phyloP scores from a whole-genome alignment of 2,888 invertebrate species.

The Margaritifera margaritifera region DNA sequence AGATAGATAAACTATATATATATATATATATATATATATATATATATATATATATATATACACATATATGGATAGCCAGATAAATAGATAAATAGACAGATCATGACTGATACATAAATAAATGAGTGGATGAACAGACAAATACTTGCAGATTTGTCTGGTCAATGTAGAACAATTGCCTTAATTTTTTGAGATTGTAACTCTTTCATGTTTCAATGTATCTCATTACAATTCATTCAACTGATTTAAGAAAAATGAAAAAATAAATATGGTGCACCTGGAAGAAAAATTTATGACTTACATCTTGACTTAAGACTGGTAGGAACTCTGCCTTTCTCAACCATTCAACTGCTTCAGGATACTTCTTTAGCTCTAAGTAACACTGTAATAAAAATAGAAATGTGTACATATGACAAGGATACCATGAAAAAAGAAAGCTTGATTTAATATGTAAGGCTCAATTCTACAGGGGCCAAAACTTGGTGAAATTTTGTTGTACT shows the following conservation, averaged over 20 bases:
- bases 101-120: too few relatives aligned
- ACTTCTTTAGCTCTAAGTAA: conserved; percentile 59
- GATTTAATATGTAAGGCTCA: not conserved
- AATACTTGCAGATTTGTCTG: too few relatives aligned
- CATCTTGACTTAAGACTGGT: conserved; percentile 53
- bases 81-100: too few relatives aligned
- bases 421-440: not conserved
- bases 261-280: not conserved
- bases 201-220: too few relatives aligned
- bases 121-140: too few relatives aligned
- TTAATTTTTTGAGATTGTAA: too few relatives aligned
- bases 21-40: too few relatives aligned
- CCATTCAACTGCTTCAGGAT: conserved; percentile 60
- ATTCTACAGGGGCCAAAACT: not conserved
- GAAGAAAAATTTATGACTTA: conserved; percentile 36
- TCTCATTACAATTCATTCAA: not conserved
- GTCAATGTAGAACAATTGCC: too few relatives aligned
- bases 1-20: too few relatives aligned
- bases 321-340: conserved; percentile 51
- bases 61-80: too few relatives aligned
- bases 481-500: too few relatives aligned
- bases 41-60: too few relatives aligned
- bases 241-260: not conserved
- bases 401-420: not conserved
- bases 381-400: conserved; percentile 47